Base-by-base conservation (phyloP, 1,140 invertebrate genomes). In the Ectropis grisescens region DNA sequence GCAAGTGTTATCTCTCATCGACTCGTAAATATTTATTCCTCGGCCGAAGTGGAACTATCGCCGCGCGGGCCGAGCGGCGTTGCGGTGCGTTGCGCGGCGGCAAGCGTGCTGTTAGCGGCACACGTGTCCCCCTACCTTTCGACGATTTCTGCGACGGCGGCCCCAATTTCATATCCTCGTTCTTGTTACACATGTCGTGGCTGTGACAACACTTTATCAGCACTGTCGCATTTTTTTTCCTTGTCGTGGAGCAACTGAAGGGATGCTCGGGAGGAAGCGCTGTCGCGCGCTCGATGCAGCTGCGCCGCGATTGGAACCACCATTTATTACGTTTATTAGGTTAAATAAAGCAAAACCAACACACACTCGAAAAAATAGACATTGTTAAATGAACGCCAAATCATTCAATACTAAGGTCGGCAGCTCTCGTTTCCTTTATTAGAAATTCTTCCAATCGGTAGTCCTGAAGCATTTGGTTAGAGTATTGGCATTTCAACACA, bases 161-260 rank as follows among this genome's bases (percentile, higher is more conserved):
- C 44, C 64, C 75, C 55, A 85, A 70, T 48, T 79, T 57, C 59
- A 83, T 72, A 37, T 51, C 70, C 50, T 85, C 68, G 31, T 76
- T 53, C 43, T 56, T 68, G 68, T 86, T 86, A 76, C 85, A 86
- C 82, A 80, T 84, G 67, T 85, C 82, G 56, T 61, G 65, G 45
- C 70, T 51, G 16, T 72, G 58, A 69, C 75, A 80, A 76, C 75
- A 80, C 53, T 71, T 50, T 59, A 80, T 80, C 58, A 69, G 60
- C 59, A 76, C 62, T 30, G 71, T 75, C 37, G 75, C 70, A 69
- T 80, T 80, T 59, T 59, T 74, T 67, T 52, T 61, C 68, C 55
- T 70, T 52, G 69, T 70, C 40, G 75, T 66, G 53, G 75, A 72
- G 61, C 75, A 80, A 67, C 62, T 62, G 75, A 80, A 80, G 56